Conservation (phyloP, 1,140 invertebrate genomes). For the Diorhabda elongata region DNA sequence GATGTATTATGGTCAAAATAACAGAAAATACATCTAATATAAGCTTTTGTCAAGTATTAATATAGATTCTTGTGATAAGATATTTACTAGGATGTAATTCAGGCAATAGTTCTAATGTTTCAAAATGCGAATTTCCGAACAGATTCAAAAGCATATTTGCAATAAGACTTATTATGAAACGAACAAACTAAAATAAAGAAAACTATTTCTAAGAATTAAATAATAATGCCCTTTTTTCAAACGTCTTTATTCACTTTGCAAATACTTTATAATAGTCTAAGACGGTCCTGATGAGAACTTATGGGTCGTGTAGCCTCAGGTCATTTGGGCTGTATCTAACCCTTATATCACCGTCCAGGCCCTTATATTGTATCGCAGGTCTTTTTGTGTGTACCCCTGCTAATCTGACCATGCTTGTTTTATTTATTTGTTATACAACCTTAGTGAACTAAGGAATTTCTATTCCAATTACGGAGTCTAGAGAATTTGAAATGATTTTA, state of each 20-base stretch:
- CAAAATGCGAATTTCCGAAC: too few relatives aligned
- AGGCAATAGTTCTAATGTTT: too few relatives aligned
- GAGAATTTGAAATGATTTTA: not conserved
- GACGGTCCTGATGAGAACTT: not conserved
- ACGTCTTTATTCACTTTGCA: not conserved
- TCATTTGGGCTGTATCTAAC: not conserved
- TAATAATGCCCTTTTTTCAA: not conserved
- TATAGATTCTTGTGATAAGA: too few relatives aligned
- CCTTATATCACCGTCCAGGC: not conserved
- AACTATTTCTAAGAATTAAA: too few relatives aligned
- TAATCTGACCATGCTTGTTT: not conserved
- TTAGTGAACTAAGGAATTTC: not conserved
- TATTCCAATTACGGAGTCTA: not conserved
- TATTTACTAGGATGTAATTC: too few relatives aligned
- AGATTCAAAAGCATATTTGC: too few relatives aligned
- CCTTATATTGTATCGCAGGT: not conserved
- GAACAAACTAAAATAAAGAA: too few relatives aligned
- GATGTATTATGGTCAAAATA: too few relatives aligned
- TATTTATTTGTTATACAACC: not conserved
- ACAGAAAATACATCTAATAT: too few relatives aligned
- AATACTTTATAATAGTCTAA: not conserved
- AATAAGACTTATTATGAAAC: too few relatives aligned
- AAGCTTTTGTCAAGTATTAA: too few relatives aligned
- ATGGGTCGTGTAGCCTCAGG: not conserved
- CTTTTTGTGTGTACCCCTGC: not conserved